Conservation (phyloP, 1,140 invertebrate species). For the Aphelinus certus region DNA sequence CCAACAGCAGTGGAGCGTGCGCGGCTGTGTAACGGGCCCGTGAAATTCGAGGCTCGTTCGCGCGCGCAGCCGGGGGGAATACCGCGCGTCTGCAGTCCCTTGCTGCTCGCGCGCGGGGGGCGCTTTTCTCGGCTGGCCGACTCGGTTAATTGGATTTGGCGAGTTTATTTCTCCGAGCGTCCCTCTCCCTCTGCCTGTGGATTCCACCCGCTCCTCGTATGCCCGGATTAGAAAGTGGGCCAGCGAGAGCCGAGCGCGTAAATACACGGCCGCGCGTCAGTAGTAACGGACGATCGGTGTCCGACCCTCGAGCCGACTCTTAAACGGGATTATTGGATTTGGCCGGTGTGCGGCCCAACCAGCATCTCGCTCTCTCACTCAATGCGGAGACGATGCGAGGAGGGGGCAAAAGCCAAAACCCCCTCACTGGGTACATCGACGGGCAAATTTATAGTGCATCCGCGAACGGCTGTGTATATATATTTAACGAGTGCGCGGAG, state of each 20-base stretch:
- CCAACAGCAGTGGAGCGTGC: neutral
- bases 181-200: neutral
- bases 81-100: neutral
- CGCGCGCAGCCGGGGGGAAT: neutral
- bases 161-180: constrained; percentile 26
- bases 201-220: neutral
- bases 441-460: neutral
- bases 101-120: neutral
- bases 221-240: neutral
- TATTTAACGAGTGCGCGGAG: neutral
- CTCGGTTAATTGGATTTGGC: constrained; percentile 33
- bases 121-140: constrained; percentile 7
- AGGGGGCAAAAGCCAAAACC: no score
- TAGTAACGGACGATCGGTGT: neutral
- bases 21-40: neutral
- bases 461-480: neutral
- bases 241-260: neutral
- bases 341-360: neutral
- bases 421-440: no score
- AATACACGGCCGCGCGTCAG: neutral
- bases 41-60: neutral
- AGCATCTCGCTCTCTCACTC: neutral
- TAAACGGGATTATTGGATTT: constrained; percentile 29
- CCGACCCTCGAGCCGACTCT: constrained; percentile 6
- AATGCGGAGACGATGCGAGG: no score